Conservation (phyloP, 2,113 vertebrate genomes). For the Ammodytes dubius region DNA sequence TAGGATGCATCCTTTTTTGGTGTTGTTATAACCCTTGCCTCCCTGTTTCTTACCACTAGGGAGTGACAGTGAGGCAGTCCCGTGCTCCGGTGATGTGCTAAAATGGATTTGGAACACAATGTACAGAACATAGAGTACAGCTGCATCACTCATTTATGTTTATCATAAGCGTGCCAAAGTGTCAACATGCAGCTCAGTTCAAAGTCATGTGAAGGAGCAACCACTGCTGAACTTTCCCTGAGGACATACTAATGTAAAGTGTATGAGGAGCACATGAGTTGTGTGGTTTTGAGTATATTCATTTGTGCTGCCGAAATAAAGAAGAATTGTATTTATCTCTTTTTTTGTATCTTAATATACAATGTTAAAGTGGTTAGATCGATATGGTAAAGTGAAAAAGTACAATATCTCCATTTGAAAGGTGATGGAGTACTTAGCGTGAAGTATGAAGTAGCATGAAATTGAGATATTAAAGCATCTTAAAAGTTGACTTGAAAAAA, state of each 20-base stretch:
- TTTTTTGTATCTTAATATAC: too few relatives aligned
- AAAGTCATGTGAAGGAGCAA: constrained; percentile 2
- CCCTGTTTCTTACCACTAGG: constrained; percentile 51
- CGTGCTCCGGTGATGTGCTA: not conserved
- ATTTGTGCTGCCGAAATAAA: not conserved
- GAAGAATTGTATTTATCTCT: not conserved
- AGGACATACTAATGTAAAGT: not conserved
- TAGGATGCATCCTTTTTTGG: not conserved
- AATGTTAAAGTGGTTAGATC: too few relatives aligned
- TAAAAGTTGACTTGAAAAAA: not conserved
- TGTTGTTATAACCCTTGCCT: not conserved
- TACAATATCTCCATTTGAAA: too few relatives aligned
- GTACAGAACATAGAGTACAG: constrained; percentile 76
- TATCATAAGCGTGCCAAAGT: constrained; percentile 5
- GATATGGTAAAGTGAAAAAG: too few relatives aligned
- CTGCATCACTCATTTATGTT: not conserved
- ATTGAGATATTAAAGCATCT: not conserved
- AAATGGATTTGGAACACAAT: constrained; percentile 64
- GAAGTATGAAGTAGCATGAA: not conserved
- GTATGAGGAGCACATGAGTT: not conserved
- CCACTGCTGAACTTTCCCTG: not conserved
- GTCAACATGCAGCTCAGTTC: not conserved
- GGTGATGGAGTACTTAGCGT: too few relatives aligned
- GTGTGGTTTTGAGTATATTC: not conserved
- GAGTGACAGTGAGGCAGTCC: constrained; percentile 37